Evolutionary conservation across 2,113 vertebrate species (phyloP), one percentile per base, ranked within the genome.

Genomic region (Syngnathus scovelli): DNA sequence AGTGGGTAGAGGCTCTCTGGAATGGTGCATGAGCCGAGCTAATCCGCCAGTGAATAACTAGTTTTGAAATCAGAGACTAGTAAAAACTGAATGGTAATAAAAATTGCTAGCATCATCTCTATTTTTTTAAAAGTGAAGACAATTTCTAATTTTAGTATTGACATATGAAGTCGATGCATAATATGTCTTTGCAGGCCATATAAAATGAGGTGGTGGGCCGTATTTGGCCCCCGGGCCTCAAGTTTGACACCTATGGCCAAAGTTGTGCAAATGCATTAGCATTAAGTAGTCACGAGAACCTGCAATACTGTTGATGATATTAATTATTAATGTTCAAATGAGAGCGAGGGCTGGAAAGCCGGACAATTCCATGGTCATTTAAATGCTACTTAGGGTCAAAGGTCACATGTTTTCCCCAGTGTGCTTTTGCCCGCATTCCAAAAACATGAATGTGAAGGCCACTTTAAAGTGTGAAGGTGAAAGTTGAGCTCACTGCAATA

Each of bases 241-340:
- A 33, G 3, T 33, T 33, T 3, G 27, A 33, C 27, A 33, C 27
- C 27, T 33, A 33, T 33, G 2, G 27, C 27, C 27, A 33, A 33
- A 33, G 27, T 33, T 33, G 27, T 33, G 27, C 27, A 3, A 77
- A 66, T 71, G 77, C 70, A 74, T 56, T 60, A 1, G 38, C 60
- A 78, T 67, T 72, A 76, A 74, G 64, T 67, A 61, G 68, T 66
- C 15, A 12, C n/a, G 3, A 49, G 63, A 74, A 82, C 67, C 21
- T 66, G 63, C 19, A 70, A 61, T 61, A 36, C 68, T 70, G 76
- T 61, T 62, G 74, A 74, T 68, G 7, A 59, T 56, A 61, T 72
- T 49, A 78, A 81, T 74, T 78, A 86, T 86, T 76, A 55, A 84
- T 79, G 48, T n/a, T 69, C 33, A 76, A 66, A 80, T 61, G 36